Evolutionary conservation across 2,888 invertebrate species (phyloP), one percentile per base, ranked within the genome.

Genomic region (Nowickia ferox): DNA sequence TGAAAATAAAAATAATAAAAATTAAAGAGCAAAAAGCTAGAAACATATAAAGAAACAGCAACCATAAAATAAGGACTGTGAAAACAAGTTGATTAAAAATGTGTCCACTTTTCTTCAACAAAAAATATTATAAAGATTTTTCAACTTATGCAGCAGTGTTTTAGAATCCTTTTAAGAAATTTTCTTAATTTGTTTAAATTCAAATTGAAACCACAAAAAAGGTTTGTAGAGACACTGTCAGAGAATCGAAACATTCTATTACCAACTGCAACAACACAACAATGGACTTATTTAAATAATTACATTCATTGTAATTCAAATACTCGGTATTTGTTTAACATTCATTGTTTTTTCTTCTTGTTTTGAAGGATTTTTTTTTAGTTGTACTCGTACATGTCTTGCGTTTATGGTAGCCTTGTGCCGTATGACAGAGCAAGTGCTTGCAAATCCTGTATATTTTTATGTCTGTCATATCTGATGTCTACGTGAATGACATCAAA

Each of bases 401-500:
- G 66, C 65, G 19, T 66, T 66, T 75, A 53, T 53, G 17, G 66
- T 48, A 38, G 13, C 44, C 55, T 66, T 55, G 66, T 46, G 66
- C 15, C 55, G 65, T 38, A 13, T n/a, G 53, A 65, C 15, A 40
- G 40, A 38, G 51, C 19, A 51, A 59, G 42, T 17, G 42, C 4
- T 75, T 40, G 61, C 19, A 63, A 42, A 22, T 40, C 17, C 40
- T 22, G 19, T 42, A 51, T 15, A 30, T 9, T 17, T 63, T 44
- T 65, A 40, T 53, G 68, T 38, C 38, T 59, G 42, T 59, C 53
- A 42, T 74, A 75, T 68, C 48, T 75, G 74, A 74, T 75, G 74
- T 74, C 61, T 79, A 74, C 69, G 78, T 82, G 85, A 78, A 75
- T 82, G 74, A 71, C 74, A 85, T 53, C 48, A 78, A 85, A 30